Evolutionary conservation across 2,113 vertebrate species (phyloP), one percentile per base, ranked within the genome.

Genomic region (Pithys albifrons): DNA sequence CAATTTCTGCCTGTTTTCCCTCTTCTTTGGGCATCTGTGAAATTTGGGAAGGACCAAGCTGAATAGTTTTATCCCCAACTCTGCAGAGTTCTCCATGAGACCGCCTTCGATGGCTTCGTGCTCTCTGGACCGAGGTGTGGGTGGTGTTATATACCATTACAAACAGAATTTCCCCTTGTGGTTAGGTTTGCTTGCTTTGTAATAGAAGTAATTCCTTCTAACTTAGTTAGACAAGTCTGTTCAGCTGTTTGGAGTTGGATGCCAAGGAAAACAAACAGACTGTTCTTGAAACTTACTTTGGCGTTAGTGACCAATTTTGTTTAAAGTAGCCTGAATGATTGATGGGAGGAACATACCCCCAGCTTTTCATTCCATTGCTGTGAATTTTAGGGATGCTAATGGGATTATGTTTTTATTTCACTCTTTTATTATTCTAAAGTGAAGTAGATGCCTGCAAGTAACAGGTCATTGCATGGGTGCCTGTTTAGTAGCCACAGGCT

Each of bases 261-360:
- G 97, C 97, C 98, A 98, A 95, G 94, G 86, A 96, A 97, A 98
- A 96, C 67, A 97, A 94, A 95, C 93, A 95, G 87, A 73, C 93
- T 97, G 95, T 97, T 97, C 92, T 96, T 69, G 70, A 95, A 94
- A 94, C 82, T 82, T 73, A 59, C 81, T 96, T 95, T 89, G 89
- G 74, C 58, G 0, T 91, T 85, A 49, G 92, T 45, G 67, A 89
- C 88, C 33, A 6, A 62, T 86, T 92, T 91, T 95, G 93, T 95
- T 95, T 97, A 91, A 96, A 96, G 85, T 59, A 93, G 85, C 62
- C 12, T 88, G 89, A 95, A 91, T 91, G 84, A 97, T 93, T 90
- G 84, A 83, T 85, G 91, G 43, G 37, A 92, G 83, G 45, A 89
- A 89, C 51, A 54, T 66, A 96, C 93, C 74, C 81, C 62, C 52